Base-by-base conservation (phyloP, 2,888 invertebrate genomes). In the Andrena camellia region DNA sequence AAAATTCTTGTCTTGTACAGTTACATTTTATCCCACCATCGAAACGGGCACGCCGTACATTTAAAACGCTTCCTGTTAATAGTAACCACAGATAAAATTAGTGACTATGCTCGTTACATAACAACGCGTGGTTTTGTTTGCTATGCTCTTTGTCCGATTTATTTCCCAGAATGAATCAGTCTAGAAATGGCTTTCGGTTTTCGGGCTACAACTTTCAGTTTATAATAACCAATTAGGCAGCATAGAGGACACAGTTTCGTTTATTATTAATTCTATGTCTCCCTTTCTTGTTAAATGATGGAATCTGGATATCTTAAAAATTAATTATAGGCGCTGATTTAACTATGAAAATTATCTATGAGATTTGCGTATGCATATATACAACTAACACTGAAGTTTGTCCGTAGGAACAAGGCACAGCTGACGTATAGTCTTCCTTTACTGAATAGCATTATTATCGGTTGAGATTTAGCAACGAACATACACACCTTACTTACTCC, bases 381-480 rank as follows among this genome's bases (percentile, higher is more conserved):
- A 88, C 82, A 86, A 77, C 67, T 83, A 86, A 80, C 77, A 83
- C 60, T 78, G 81, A 88, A 82, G 68, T 77, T 80, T 89, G 90
- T 89, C 90, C 86, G 86, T 86, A 88, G 88, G 89, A 90, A 85
- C 91, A 91, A 92, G 92, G 92, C 92, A 92, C 91, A 84, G 89
- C 89, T 89, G 88, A 89, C 81, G 52, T 73, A 69, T 83, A 76
- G 74, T 75, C 87, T 90, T 87, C 84, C 84, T 83, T 78, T 79
- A 70, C 57, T 63, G 62, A 81, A 80, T 67, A 78, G 72, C 59
- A 31, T 83, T 73, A 66, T 76, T 82, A 73, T 79, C 70, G 52
- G 63, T 70, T 82, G 54, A 60, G 63, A 60, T 60, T 63, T 59
- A 71, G 57, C 76, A 78, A 76, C 66, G 26, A 86, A 78, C 42